These are phyloP conservation scores for Cephalopholis sonnerati DNA, from an alignment of 2,113 vertebrate species.

Conservation along the genomic window DNA sequence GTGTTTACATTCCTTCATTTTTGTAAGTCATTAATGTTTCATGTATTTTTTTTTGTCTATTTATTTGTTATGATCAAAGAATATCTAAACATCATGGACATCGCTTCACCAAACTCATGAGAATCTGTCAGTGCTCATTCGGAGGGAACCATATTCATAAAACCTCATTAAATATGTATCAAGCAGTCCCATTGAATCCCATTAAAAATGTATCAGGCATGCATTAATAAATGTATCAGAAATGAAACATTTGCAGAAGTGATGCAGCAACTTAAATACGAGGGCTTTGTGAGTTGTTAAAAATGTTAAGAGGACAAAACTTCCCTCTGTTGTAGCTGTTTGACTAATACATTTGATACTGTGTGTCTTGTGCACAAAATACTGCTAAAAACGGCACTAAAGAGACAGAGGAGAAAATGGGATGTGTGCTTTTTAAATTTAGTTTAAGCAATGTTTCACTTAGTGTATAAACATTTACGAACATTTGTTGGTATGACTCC, in stretches of 20 bases:
- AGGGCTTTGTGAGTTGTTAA: conserved; percentile 54
- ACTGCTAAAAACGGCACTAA: conserved; percentile 13
- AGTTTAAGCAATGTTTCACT: conserved; percentile 68
- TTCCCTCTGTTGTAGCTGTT: conserved; percentile 24
- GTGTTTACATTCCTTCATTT: conserved; percentile 67
- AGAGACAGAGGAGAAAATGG: not conserved
- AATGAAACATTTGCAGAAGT: conserved; percentile 65
- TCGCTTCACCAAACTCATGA: conserved; percentile 43
- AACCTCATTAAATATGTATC: conserved; percentile 67
- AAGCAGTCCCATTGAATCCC: conserved; percentile 65
- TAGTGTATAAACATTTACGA: conserved; percentile 38
- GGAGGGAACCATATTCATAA: conserved; percentile 56
- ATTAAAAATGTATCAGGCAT: conserved; percentile 75
- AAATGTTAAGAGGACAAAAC: conserved; percentile 39
- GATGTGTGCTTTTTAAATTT: conserved; percentile 31
- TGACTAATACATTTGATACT: conserved; percentile 34
- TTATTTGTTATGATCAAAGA: conserved; percentile 53
- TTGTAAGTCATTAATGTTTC: conserved; percentile 39
- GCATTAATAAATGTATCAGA: conserved; percentile 71
- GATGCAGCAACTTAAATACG: conserved; percentile 54
- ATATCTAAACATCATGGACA: conserved; percentile 38
- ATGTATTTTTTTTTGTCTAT: conserved; percentile 50
- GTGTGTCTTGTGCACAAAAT: conserved; percentile 47
- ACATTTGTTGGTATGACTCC: conserved; percentile 26
- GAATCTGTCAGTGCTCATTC: conserved; percentile 45